These are phyloP conservation scores for Lophius piscatorius DNA, from an alignment of 2,113 vertebrate genomes.

Conservation along the genomic window DNA sequence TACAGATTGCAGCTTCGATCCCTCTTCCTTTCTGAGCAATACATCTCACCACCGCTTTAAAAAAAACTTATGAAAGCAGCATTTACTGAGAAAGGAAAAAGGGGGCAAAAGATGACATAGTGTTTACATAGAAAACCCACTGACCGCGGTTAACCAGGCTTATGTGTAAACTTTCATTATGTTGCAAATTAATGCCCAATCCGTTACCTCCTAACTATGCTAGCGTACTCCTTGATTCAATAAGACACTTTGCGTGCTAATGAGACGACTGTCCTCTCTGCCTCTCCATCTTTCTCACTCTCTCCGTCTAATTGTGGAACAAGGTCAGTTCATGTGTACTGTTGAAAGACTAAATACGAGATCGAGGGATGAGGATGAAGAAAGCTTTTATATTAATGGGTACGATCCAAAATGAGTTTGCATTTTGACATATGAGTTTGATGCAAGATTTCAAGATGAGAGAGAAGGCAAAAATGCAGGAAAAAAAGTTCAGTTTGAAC, in stretches of 20 bases:
- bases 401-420: conserved; percentile 75
- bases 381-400: conserved; percentile 71
- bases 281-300: conserved; percentile 15
- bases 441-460: conserved; percentile 72
- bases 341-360: conserved; percentile 40
- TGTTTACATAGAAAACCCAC: conserved; percentile 61
- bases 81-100: not conserved
- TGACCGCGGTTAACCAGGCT: conserved; percentile 84
- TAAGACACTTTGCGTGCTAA: conserved; percentile 92
- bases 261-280: conserved; percentile 81
- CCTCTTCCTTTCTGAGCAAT: not conserved
- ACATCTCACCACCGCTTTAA: not conserved
- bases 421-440: conserved; percentile 74
- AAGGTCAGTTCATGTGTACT: conserved; percentile 45
- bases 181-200: conserved; percentile 91
- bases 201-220: conserved; percentile 87
- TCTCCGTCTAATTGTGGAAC: conserved; percentile 32
- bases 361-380: conserved; percentile 68
- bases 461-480: conserved; percentile 40
- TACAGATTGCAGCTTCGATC: not conserved
- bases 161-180: conserved; percentile 85
- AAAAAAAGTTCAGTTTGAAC: conserved; percentile 39
- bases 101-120: not conserved
- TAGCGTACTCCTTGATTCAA: conserved; percentile 83
- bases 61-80: conserved; percentile 3